Conservation (phyloP, 2,113 vertebrate species). For the Polyodon spathula region DNA sequence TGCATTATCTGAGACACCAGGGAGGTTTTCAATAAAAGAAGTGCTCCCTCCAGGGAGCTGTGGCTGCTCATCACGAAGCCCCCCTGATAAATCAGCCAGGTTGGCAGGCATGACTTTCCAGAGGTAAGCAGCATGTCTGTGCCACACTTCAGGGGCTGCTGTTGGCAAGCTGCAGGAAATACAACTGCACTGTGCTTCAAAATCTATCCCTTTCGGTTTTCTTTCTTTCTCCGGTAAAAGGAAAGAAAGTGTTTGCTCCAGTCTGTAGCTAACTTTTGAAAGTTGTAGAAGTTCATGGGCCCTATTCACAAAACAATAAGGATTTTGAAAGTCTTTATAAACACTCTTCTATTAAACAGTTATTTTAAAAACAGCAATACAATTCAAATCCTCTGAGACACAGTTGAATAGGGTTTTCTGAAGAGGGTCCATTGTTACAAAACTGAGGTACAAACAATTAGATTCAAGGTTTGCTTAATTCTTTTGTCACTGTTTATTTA, state of each 20-base stretch:
- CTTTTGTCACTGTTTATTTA: no score
- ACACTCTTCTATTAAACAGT: no score
- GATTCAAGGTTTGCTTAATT: no score
- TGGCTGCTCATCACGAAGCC: slow-evolving; percentile 51
- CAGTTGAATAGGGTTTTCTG: no score
- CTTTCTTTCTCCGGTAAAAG: not conserved
- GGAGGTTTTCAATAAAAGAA: slow-evolving; percentile 64
- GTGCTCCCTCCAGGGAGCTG: slow-evolving; percentile 51
- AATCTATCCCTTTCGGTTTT: slow-evolving; percentile 11
- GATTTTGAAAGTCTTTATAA: no score
- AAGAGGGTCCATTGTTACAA: no score
- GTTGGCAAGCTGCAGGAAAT: slow-evolving; percentile 44
- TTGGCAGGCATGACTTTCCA: slow-evolving; percentile 50
- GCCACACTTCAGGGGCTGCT: slow-evolving; percentile 53
- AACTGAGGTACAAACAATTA: no score
- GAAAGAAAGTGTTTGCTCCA: not conserved
- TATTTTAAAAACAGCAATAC: no score
- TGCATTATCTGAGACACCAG: slow-evolving; percentile 70
- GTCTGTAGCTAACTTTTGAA: no score
- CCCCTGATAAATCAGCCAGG: slow-evolving; percentile 62
- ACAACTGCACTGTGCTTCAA: slow-evolving; percentile 34
- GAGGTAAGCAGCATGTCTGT: slow-evolving; percentile 47
- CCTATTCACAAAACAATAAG: no score
- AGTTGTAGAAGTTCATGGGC: no score
- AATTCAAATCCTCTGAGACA: no score